Conservation (phyloP, 2,113 vertebrate species). For the Plecotus auritus region DNA sequence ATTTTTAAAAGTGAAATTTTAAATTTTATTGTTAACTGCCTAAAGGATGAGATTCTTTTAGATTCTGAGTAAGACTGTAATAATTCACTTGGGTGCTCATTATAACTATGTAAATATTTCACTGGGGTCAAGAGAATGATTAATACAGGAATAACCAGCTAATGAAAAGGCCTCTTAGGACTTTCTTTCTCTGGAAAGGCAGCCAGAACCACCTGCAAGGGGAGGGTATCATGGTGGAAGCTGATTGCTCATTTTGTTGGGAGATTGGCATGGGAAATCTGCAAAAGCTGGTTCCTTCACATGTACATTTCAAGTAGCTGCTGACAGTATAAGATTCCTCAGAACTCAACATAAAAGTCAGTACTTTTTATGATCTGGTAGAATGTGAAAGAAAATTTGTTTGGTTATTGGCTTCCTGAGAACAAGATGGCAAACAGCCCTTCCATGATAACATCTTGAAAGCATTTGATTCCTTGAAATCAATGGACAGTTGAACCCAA, state of each 20-base stretch:
- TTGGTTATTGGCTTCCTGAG: slow-evolving; percentile 30
- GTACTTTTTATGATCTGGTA: slow-evolving; percentile 19
- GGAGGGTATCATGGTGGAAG: not conserved
- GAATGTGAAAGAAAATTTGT: slow-evolving; percentile 27
- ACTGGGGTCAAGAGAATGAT: not conserved
- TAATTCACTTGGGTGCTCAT: not conserved
- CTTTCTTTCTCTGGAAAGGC: not conserved
- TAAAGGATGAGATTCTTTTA: not conserved
- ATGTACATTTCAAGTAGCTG: slow-evolving; percentile 26
- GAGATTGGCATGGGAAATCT: not conserved
- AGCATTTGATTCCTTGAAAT: slow-evolving; percentile 1
- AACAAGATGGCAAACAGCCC: not conserved
- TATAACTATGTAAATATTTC: not conserved
- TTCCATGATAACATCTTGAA: not conserved
- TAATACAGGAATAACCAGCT: not conserved
- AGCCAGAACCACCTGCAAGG: not conserved
- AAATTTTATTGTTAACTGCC: not conserved
- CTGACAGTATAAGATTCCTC: not conserved
- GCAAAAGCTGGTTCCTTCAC: not conserved
- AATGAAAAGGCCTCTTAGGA: not conserved
- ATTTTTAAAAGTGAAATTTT: not conserved
- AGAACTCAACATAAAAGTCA: slow-evolving; percentile 6
- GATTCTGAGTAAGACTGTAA: not conserved
- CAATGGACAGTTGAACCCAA: not conserved
- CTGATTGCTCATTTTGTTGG: not conserved